Base-by-base conservation (phyloP, 2,888 invertebrate genomes). In the Harpagoxenus sublaevis region DNA sequence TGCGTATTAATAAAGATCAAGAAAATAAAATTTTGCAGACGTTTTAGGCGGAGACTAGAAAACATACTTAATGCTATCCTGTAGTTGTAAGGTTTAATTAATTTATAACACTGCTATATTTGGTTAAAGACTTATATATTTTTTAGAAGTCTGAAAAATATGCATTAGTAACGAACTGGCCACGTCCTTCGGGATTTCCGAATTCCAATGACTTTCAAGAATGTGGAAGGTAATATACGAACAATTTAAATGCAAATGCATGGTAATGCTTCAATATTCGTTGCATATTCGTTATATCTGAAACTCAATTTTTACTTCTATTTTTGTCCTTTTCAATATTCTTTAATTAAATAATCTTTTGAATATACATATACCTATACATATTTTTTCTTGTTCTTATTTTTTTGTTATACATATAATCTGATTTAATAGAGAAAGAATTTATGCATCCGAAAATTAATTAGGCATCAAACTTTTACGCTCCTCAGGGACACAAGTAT, bases 151-250 rank as follows among this genome's bases (percentile, higher is more conserved):
- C 15, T 31, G 9, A 39, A 28, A 70, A 60, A 71, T 28, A 71
- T 60, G 71, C 65, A 78, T 70, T 10, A 6, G 18, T 60, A 70
- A 79, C 18, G 60, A 79, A 62, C n/a, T 55, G 55, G 31, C 23
- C 15, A 57, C 23, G 79, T 79, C 79, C 79, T 81, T 81, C 28
- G 79, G 71, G 39, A 70, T 79, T 70, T 60, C 70, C 60, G 35
- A 71, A 81, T 62, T 71, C 48, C 28, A 48, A 15, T 35, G 18
- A 57, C 15, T 45, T 45, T 35, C 1, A 70, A n/a, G 15, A 35
- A 70, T 57, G 45, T 23, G 31, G 55, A 12, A 12, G 8, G 3
- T 57, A 35, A 18, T 55, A 68, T 60, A 9, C n/a, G 10, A 57
- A 70, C 48, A 35, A 68, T 66, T 65, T 65, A 39, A 18, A 57